Conservation (phyloP, 1,140 invertebrate genomes). For the Dreissena polymorpha region DNA sequence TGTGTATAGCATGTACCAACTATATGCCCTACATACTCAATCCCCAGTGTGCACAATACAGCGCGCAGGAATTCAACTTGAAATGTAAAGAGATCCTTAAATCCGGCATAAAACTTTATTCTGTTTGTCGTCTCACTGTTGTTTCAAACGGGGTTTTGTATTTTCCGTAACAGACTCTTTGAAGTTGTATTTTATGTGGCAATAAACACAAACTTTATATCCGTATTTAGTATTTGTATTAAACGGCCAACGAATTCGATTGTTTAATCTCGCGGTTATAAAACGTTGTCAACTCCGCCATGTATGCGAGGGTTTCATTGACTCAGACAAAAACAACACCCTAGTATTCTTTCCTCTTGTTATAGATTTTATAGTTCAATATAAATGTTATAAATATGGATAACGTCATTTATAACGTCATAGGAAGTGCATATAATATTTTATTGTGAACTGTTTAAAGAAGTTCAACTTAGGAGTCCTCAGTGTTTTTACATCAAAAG, state of each 20-base stretch:
- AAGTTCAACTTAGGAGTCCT: too few species aligned
- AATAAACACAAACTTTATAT: conserved; percentile 26
- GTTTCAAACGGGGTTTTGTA: conserved; percentile 28
- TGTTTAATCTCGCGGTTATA: not conserved
- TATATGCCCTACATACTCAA: not conserved
- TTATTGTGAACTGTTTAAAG: too few species aligned
- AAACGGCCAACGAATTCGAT: not conserved
- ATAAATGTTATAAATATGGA: too few species aligned
- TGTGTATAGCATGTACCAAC: not conserved
- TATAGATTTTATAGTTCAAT: too few species aligned
- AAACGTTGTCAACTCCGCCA: not conserved
- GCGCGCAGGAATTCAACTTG: not conserved
- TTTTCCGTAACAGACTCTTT: conserved; percentile 33
- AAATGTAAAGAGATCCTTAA: conserved; percentile 3
- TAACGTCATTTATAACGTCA: too few species aligned
- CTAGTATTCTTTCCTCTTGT: too few species aligned
- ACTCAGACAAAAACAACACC: too few species aligned
- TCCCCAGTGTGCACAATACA: not conserved
- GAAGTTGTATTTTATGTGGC: conserved; percentile 37
- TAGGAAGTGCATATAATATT: too few species aligned
- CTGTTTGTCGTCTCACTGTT: conserved; percentile 25
- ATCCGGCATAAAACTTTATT: conserved; percentile 42
- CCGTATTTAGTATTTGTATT: conserved; percentile 47
- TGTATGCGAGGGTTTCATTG: too few species aligned
- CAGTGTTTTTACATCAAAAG: too few species aligned